These are phyloP conservation scores for Torymus auratus DNA, from an alignment of 2,888 invertebrate genomes.

Conservation along the genomic window DNA sequence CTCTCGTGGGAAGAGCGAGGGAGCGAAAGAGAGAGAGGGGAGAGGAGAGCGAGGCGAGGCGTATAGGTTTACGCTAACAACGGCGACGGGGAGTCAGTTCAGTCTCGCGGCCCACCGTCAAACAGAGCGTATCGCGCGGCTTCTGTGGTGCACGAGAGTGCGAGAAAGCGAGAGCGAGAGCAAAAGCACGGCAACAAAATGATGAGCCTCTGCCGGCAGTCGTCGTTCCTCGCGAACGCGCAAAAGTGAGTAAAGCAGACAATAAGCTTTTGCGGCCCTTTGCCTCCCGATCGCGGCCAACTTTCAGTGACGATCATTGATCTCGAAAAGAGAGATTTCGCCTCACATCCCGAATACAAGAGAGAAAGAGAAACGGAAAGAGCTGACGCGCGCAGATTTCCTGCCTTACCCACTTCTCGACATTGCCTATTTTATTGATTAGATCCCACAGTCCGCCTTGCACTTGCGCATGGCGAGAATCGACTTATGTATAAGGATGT, in stretches of 20 bases:
- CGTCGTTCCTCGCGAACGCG: slow-evolving; percentile 69
- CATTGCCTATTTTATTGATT: slow-evolving; percentile 29
- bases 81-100: neutral
- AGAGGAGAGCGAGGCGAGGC: no score
- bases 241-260: slow-evolving; percentile 72
- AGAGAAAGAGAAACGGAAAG: neutral
- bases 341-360: no score
- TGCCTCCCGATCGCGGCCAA: no score
- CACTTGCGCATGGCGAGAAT: neutral
- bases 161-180: no score
- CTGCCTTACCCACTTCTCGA: slow-evolving; percentile 14
- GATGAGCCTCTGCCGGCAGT: slow-evolving; percentile 72
- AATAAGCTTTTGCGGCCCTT: neutral
- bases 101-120: no score
- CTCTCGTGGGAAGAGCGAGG: neutral
- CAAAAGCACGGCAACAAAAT: slow-evolving; percentile 60
- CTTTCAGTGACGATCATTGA: no score
- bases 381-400: neutral
- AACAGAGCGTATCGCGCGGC: no score
- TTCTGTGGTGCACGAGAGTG: no score
- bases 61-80: no score
- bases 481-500: neutral
- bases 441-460: neutral
- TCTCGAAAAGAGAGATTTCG: no score
- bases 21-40: no score